A percentile compares a stretch with the other conserved stretches of the same genome.
Conservation (phyloP, 2,797 vertebrate genomes). For the Acrossocheilus wenchowensis region DNA sequence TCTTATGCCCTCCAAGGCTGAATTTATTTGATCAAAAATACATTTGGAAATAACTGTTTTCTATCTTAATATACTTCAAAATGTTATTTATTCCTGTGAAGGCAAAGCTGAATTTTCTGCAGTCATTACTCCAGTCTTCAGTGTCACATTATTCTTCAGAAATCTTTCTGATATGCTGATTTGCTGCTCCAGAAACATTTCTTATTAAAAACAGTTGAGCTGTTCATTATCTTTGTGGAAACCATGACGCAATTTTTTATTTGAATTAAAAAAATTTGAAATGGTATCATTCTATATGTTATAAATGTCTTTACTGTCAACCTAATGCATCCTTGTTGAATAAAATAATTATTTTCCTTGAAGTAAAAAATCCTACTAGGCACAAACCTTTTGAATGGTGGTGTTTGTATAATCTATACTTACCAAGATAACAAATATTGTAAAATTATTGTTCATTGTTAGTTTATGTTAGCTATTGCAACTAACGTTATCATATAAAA, state of each 20-base stretch:
- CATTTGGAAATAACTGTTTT: not conserved
- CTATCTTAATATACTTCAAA: not conserved
- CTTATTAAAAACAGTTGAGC: not conserved
- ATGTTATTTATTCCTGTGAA: not conserved
- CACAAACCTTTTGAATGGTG: not conserved
- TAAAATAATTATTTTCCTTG: not conserved
- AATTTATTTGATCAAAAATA: not conserved
- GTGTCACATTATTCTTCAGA: too few relatives aligned
- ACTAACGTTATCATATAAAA: not conserved
- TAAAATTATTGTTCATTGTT: not conserved
- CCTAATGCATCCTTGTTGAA: not conserved
- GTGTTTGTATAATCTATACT: not conserved
- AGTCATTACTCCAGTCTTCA: too few relatives aligned
- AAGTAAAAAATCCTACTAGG: not conserved
- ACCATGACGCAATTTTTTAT: too few relatives aligned
- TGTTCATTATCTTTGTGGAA: not conserved
- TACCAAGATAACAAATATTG: not conserved
- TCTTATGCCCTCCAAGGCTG: not conserved
- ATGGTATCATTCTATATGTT: not conserved
- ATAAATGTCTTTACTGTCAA: not conserved
- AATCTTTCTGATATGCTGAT: not conserved
- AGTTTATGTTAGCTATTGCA: not conserved
- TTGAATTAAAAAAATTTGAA: too few relatives aligned
- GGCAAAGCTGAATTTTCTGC: not conserved
- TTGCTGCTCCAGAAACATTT: not conserved